Conservation (phyloP, 2,888 invertebrate genomes). For the Drosophila ochracea region DNA sequence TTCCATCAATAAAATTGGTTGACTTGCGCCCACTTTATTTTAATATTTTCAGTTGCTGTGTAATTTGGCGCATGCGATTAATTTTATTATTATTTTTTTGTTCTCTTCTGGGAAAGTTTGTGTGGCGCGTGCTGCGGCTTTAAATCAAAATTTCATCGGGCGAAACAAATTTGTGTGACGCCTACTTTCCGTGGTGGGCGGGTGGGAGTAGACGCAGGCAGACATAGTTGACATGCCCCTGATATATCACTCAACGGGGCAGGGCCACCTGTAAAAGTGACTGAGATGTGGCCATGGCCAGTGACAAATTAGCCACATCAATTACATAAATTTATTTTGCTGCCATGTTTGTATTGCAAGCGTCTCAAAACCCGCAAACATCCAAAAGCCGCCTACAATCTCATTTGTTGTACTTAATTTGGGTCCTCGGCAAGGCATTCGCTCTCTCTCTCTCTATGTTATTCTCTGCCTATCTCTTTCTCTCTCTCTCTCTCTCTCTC, state of each 20-base stretch:
- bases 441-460: not conserved
- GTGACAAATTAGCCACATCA: constrained; percentile 82
- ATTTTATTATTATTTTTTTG: constrained; percentile 17
- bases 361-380: constrained; percentile 27
- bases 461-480: constrained; percentile 2
- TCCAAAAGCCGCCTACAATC: constrained; percentile 61
- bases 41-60: constrained; percentile 52
- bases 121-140: constrained; percentile 63
- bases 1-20: not conserved
- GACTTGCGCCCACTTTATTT: constrained; percentile 9
- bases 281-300: constrained; percentile 70
- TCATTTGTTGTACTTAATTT: constrained; percentile 81
- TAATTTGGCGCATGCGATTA: constrained; percentile 75
- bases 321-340: constrained; percentile 79
- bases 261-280: constrained; percentile 74
- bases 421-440: constrained; percentile 16
- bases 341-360: constrained; percentile 60
- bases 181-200: not conserved
- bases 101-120: not conserved
- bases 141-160: constrained; percentile 62
- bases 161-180: constrained; percentile 44
- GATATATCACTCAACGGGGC: constrained; percentile 69
- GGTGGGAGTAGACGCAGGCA: too few species aligned
- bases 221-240: constrained; percentile 43
- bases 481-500: constrained; percentile 9